phyloP scores from a whole-genome alignment of 2,797 vertebrate genomes.

The Orestias chungarensis region DNA sequence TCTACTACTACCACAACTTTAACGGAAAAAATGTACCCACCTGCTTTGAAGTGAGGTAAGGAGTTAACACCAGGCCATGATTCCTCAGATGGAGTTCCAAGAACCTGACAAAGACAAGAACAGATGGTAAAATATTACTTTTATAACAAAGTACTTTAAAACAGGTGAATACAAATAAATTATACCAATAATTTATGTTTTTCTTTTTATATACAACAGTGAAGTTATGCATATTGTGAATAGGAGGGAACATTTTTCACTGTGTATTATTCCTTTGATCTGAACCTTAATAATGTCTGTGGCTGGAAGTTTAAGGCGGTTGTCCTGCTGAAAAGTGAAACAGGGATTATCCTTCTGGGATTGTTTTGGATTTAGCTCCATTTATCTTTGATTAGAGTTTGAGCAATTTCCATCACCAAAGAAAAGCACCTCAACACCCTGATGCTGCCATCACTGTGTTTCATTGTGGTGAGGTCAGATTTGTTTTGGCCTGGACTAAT shows the following conservation, averaged over 20 bases:
- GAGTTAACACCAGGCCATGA: slow-evolving; percentile 90
- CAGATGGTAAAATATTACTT: neutral
- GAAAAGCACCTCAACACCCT: too few species aligned
- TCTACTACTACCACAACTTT: neutral
- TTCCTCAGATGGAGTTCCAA: slow-evolving; percentile 92
- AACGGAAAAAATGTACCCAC: slow-evolving; percentile 66
- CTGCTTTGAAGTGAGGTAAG: slow-evolving; percentile 91
- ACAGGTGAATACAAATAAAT: neutral
- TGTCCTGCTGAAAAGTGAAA: too few species aligned
- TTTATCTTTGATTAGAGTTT: too few species aligned
- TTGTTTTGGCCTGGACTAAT: too few species aligned
- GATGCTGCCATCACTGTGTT: too few species aligned
- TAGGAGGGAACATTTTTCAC: neutral
- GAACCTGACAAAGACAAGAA: slow-evolving; percentile 75
- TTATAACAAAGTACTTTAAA: neutral
- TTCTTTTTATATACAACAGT: neutral
- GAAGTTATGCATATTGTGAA: neutral
- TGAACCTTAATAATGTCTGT: neutral
- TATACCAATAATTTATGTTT: neutral
- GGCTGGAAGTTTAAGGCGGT: neutral
- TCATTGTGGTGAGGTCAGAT: too few species aligned
- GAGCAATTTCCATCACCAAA: too few species aligned
- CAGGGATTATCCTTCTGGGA: too few species aligned
- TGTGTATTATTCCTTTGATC: neutral
- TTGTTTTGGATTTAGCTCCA: too few species aligned